Conservation (phyloP, 2,797 vertebrate species). For the Enteromius thamalakanensis region DNA sequence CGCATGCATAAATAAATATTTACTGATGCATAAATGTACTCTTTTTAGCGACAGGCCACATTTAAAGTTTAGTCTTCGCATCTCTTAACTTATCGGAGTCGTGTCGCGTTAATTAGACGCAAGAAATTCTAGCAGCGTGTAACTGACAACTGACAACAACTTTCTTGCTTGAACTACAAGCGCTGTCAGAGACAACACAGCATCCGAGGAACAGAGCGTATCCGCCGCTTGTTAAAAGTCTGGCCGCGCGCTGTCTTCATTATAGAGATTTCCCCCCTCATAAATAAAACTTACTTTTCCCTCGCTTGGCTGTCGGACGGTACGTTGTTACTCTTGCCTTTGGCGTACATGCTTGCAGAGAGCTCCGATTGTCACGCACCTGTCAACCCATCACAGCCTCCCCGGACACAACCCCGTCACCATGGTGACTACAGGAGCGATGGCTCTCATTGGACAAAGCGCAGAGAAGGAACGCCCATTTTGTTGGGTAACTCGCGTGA, state of each 20-base stretch:
- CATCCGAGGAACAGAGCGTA: conserved; percentile 30
- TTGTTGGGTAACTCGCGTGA: conserved; percentile 69
- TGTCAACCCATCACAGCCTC: conserved; percentile 87
- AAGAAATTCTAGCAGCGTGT: conserved; percentile 3
- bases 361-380: conserved; percentile 86
- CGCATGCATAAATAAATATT: background rate
- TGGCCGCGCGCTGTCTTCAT: conserved; percentile 51
- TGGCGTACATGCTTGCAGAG: conserved; percentile 87
- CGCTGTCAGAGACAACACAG: conserved; percentile 44
- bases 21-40: background rate
- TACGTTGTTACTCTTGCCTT: conserved; percentile 86
- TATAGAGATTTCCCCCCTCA: conserved; percentile 48
- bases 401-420: conserved; percentile 85
- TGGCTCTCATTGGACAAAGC: conserved; percentile 76
- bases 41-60: background rate
- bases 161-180: conserved; percentile 52
- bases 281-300: conserved; percentile 81
- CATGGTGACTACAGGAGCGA: conserved; percentile 80
- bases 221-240: conserved; percentile 43
- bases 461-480: conserved; percentile 65
- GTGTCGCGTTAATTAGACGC: conserved; percentile 25
- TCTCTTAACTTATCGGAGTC: background rate
- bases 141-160: conserved; percentile 62
- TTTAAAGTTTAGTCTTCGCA: background rate
- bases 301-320: conserved; percentile 84